phyloP scores from a whole-genome alignment of 1,140 invertebrate species.

The Zaprionus vittiger region DNA sequence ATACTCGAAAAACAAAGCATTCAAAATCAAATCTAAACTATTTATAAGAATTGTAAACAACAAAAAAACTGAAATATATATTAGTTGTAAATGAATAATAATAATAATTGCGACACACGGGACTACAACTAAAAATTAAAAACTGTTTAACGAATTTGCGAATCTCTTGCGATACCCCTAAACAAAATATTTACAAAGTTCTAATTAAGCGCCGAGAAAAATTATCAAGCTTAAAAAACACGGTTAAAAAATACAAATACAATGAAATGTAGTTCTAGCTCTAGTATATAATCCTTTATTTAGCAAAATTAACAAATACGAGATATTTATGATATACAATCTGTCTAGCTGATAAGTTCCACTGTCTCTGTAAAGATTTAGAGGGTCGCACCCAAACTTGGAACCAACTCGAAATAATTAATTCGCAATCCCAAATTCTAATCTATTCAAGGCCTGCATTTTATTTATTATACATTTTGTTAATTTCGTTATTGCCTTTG shows the following conservation, averaged over 20 bases:
- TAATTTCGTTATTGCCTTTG: constrained; percentile 17
- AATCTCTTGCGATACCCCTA: constrained; percentile 36
- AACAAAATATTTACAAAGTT: constrained; percentile 23
- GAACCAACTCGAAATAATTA: constrained; percentile 45
- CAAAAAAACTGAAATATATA: constrained; percentile 20
- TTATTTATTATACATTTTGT: constrained; percentile 29
- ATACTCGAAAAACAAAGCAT: constrained; percentile 54
- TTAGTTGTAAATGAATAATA: constrained; percentile 30
- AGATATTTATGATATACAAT: constrained; percentile 2
- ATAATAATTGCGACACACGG: constrained; percentile 9
- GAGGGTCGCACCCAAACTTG: constrained; percentile 85
- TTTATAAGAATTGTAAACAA: constrained; percentile 12
- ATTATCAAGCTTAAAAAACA: constrained; percentile 53
- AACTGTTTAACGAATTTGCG: constrained; percentile 10
- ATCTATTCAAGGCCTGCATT: background rate
- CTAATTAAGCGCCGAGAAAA: constrained; percentile 34
- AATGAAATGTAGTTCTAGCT: constrained; percentile 56
- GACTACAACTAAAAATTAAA: background rate
- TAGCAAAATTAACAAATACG: constrained; percentile 62
- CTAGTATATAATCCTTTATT: constrained; percentile 48
- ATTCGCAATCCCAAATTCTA: background rate
- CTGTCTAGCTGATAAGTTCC: constrained; percentile 23
- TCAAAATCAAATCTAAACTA: constrained; percentile 41
- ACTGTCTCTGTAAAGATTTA: constrained; percentile 81
- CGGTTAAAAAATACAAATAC: constrained; percentile 43